A percentile compares a stretch with the other conserved stretches of the same genome.
phyloP scores from a whole-genome alignment of 2,888 invertebrate genomes.

The Cristatella mucedo region DNA sequence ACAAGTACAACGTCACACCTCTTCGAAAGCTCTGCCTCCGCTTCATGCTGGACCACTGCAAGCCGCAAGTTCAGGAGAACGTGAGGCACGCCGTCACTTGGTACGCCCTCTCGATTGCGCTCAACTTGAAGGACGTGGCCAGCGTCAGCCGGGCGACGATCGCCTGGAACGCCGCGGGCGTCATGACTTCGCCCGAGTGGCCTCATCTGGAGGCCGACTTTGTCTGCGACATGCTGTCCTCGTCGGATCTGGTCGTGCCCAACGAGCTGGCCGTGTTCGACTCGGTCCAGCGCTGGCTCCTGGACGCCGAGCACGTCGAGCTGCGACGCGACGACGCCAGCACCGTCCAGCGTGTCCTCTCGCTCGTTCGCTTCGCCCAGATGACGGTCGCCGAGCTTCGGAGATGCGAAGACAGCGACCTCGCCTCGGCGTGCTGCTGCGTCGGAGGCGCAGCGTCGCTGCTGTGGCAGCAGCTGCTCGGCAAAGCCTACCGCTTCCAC shows the following conservation, averaged over 20 bases:
- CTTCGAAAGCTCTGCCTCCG: conserved; percentile 28
- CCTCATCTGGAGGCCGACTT: conserved; percentile 34
- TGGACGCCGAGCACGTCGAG: conserved; percentile 17
- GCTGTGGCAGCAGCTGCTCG: too few species aligned
- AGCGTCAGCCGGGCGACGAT: conserved; percentile 33
- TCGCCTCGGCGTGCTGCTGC: too few species aligned
- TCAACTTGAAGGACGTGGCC: conserved; percentile 25
- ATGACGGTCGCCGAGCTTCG: conserved; percentile 31
- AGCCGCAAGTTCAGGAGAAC: conserved; percentile 19
- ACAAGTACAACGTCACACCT: conserved; percentile 36
- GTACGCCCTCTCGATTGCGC: conserved; percentile 37
- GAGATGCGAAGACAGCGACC: too few species aligned
- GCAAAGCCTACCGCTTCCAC: conserved; percentile 34
- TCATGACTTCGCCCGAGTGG: conserved; percentile 31
- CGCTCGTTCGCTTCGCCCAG: conserved; percentile 34
- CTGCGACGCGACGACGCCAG: conserved; percentile 16
- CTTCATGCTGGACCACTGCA: conserved; percentile 36
- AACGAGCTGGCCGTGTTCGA: conserved; percentile 27
- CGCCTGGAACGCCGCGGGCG: conserved; percentile 33
- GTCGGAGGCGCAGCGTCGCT: too few species aligned
- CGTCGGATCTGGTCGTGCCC: conserved; percentile 28
- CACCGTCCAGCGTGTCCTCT: conserved; percentile 18
- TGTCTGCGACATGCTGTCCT: conserved; percentile 27
- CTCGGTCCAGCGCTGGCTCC: conserved; percentile 26
- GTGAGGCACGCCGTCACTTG: conserved; percentile 6